Evolutionary conservation across 2,888 invertebrate species (phyloP), one percentile per base, ranked within the genome.

Genomic region (Lochmaea capreae): DNA sequence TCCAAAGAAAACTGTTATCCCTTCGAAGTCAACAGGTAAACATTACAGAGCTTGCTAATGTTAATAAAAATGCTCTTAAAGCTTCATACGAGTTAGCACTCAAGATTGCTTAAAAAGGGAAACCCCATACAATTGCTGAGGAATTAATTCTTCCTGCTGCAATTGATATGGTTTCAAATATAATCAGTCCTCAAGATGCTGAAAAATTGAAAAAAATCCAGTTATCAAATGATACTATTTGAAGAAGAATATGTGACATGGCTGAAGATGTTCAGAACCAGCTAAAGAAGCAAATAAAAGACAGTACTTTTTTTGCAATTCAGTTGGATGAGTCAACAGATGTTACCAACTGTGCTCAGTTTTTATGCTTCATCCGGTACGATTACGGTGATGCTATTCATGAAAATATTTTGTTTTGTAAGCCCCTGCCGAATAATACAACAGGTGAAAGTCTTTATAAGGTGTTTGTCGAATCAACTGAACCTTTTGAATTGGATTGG

Each of bases 281-380:
- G 62, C 62, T 62, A 62, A 62, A 62, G 62, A 62, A 11, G 39
- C 39, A 62, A 62, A 62, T 62, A 33, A 62, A 62, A 62, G 10
- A 62, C 8, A 62, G 11, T 14, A 49, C 49, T n/a, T 11, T 49
- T 49, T 67, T 67, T 67, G 54, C 67, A 57, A 58, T 67, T 39
- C 67, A 67, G 39, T 42, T 57, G 57, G 67, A 67, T 39, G 67
- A 67, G 58, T 67, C 67, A 42, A 54, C 67, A 57, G 68, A 68
- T 22, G 22, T 65, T 65, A 16, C 65, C 18, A 65, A 65, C 46
- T 49, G 46, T 46, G 52, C 12, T 22, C 62, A 46, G 26, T 65
- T 65, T 43, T 65, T 52, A 26, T 49, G 46, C 26, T 65, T 52
- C 26, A 49, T 65, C 18, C 18, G 65, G 46, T 65, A 52, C 49